Base-by-base conservation (phyloP, 1,140 invertebrate species). In the Paracyclopina nana region DNA sequence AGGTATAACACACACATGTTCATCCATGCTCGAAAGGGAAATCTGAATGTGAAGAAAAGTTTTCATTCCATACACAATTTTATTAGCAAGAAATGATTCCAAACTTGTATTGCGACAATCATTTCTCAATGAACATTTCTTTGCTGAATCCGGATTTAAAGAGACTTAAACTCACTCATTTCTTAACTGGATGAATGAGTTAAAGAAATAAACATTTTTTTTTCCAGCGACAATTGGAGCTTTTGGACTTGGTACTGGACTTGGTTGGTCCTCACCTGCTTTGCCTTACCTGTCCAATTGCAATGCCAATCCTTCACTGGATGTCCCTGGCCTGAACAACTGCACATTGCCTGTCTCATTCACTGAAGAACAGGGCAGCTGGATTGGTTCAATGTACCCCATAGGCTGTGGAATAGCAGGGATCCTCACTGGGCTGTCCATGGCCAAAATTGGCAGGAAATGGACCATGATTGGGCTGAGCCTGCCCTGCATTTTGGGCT, bases 331-430 rank as follows among this genome's bases (percentile, higher is more conserved):
- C 20, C n/a, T 16, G 5, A 16, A 16, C 34, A 38, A 38, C 9
- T 38, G 34, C 34, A 38, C 34, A 5, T 38, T 38, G 5, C n/a
- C 14, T 38, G n/a, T 16, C 14, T n/a, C 14, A 20, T 38, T 38
- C n/a, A 8, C n/a, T 2, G 20, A n/a, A 3, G 4, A 38, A 38
- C n/a, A n/a, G 34, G 34, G 34, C 20, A 38, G 34, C 8, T 92
- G 86, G 86, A 78, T 92, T 51, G 83, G 82, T 31, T 82, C 83
- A 48, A 66, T 90, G 9, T 78, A 92, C 75, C 83, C 85, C 1
- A 60, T 92, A 43, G 79, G 80, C 51, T 86, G 83, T 4, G 63
- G 91, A 11, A 60, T 80, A 16, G 86, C 86, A 12, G 83, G 85
- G 5, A 71, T 90, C 0, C 56, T 74, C 3, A 85, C 83, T 14